Conservation (phyloP, 2,888 invertebrate species). For the Ceraclea dissimilis region DNA sequence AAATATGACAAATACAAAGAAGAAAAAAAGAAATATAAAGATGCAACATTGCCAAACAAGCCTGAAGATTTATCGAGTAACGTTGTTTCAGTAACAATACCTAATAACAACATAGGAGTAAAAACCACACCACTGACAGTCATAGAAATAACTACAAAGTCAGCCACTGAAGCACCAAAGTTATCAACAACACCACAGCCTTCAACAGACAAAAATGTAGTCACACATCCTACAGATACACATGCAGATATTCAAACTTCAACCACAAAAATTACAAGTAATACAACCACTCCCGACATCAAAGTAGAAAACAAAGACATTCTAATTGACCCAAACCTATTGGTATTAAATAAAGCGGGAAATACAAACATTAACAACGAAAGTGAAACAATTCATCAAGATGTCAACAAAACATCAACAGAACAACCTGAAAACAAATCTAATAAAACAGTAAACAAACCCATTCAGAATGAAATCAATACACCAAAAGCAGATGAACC, state of each 20-base stretch:
- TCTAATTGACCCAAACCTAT: constrained; percentile 24
- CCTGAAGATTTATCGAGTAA: constrained; percentile 12
- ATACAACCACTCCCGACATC: not conserved
- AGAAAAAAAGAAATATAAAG: constrained; percentile 24
- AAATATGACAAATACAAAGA: constrained; percentile 27
- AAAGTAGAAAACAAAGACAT: constrained; percentile 5
- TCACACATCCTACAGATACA: not conserved
- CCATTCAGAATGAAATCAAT: constrained; percentile 4
- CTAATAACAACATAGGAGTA: constrained; percentile 9
- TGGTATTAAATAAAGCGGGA: constrained; percentile 21
- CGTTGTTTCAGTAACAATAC: constrained; percentile 20
- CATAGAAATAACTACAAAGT: constrained; percentile 23
- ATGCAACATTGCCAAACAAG: constrained; percentile 2
- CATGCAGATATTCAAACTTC: not conserved
- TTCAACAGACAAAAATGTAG: not conserved
- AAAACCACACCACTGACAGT: constrained; percentile 13
- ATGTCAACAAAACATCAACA: constrained; percentile 1
- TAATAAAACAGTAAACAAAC: not conserved
- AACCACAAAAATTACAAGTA: not conserved
- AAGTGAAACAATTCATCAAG: constrained; percentile 19
- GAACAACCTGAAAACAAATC: constrained; percentile 12
- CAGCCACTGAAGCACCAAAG: not conserved
- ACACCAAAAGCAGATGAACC: constrained; percentile 19
- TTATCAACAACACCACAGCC: constrained; percentile 1
- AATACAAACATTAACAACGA: constrained; percentile 19